phyloP scores from a whole-genome alignment of 2,888 invertebrate genomes.

The Dromius quadrimaculatus region DNA sequence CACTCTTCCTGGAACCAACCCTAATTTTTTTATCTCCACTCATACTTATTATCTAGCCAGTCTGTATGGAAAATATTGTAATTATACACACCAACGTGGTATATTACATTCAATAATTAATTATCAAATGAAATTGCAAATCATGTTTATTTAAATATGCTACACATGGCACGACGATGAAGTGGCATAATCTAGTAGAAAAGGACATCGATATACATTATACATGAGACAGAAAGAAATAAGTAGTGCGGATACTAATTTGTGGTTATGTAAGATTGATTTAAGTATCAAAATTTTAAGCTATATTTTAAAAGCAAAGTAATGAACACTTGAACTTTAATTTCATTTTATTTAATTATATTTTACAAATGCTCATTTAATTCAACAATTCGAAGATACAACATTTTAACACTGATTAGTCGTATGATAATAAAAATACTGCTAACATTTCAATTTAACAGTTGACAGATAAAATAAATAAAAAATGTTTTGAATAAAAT shows the following conservation, averaged over 20 bases:
- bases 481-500: no score
- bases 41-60: conserved; percentile 60
- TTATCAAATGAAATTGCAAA: conserved; percentile 35
- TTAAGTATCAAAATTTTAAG: no score
- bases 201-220: neutral
- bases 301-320: no score
- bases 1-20: conserved; percentile 87
- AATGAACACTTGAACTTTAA: no score
- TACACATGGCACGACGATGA: conserved; percentile 41
- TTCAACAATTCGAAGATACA: conserved; percentile 1
- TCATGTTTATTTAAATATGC: conserved; percentile 15
- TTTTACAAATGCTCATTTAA: neutral
- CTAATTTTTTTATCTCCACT: conserved; percentile 70
- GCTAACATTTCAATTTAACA: no score
- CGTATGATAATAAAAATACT: no score
- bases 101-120: neutral
- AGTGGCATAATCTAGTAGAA: neutral
- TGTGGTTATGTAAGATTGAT: no score
- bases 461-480: no score
- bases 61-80: neutral
- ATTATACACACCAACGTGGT: neutral
- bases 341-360: no score
- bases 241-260: conserved; percentile 12
- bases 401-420: no score
- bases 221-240: neutral